A percentile compares a stretch with the other conserved stretches of the same genome.
phyloP scores from a whole-genome alignment of 2,113 vertebrate genomes.

The Limanda limanda region DNA sequence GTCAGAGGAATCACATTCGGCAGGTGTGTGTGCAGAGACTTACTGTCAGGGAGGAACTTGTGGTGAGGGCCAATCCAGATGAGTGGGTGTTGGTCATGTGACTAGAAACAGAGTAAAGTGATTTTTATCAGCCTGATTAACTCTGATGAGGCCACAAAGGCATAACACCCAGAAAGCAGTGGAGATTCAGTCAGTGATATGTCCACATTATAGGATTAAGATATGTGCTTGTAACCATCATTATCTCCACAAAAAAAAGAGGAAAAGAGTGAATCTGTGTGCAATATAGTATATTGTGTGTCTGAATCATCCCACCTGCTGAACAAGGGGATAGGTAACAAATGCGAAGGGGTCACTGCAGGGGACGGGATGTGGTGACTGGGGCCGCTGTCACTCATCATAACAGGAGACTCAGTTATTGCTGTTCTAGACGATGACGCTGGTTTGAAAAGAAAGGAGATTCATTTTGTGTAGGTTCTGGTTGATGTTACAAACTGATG shows the following conservation, averaged over 20 bases:
- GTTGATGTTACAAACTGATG: neutral
- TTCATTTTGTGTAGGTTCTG: neutral
- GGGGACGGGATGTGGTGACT: conserved; percentile 82
- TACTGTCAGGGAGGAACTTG: conserved; percentile 86
- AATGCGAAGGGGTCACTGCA: conserved; percentile 83
- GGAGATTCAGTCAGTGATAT: conserved; percentile 54
- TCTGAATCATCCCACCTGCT: conserved; percentile 85
- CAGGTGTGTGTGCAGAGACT: conserved; percentile 56
- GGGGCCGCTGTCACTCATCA: conserved; percentile 80
- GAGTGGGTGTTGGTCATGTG: conserved; percentile 84
- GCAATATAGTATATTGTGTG: neutral
- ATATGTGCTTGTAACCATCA: conserved; percentile 77
- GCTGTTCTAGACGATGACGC: conserved; percentile 78
- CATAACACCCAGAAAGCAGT: neutral
- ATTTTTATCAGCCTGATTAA: conserved; percentile 1
- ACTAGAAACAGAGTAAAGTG: conserved; percentile 60
- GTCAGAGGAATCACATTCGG: too few relatives aligned
- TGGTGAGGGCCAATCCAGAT: conserved; percentile 81
- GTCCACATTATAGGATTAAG: conserved; percentile 52
- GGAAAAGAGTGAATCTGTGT: neutral
- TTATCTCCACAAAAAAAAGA: conserved; percentile 44
- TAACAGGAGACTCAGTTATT: conserved; percentile 85
- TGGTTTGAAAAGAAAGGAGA: conserved; percentile 48
- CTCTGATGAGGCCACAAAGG: neutral
- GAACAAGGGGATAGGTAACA: conserved; percentile 86